Evolutionary conservation across 2,888 invertebrate species (phyloP).

Genomic region (Rosalia funebris): DNA sequence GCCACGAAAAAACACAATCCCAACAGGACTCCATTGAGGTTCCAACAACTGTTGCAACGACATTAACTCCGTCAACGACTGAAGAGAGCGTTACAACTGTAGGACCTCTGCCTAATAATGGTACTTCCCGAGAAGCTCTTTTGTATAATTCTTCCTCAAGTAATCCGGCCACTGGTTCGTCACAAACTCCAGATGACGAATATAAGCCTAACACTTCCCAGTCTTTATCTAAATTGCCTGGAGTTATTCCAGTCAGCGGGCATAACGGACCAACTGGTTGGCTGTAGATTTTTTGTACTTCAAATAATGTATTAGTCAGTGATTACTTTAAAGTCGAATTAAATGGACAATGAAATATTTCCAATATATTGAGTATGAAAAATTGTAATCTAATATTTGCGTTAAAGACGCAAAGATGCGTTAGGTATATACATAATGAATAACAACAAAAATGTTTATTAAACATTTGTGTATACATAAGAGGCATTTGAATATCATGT

Average conservation of each 20-base stretch:
- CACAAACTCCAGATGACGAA: constrained; percentile 63
- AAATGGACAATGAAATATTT: not conserved
- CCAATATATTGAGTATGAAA: too few species aligned
- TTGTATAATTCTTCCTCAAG: constrained; percentile 67
- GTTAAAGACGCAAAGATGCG: too few species aligned
- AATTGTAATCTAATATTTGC: too few species aligned
- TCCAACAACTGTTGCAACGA: constrained; percentile 48
- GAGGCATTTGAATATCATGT: too few species aligned
- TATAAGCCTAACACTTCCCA: constrained; percentile 59
- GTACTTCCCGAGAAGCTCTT: constrained; percentile 52
- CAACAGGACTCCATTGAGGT: constrained; percentile 70
- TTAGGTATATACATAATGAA: too few species aligned
- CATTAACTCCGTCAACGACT: constrained; percentile 69
- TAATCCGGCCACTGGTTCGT: constrained; percentile 61
- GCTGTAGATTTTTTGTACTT: constrained; percentile 60
- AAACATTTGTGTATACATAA: too few species aligned
- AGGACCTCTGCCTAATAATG: constrained; percentile 34
- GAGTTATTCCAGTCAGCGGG: constrained; percentile 79
- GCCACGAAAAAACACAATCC: constrained; percentile 72
- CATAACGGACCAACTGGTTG: constrained; percentile 78
- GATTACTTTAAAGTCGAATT: constrained; percentile 14
- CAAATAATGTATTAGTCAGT: constrained; percentile 11
- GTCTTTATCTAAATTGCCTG: constrained; percentile 72
- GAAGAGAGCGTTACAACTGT: constrained; percentile 47
- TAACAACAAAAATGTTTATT: too few species aligned